Base-by-base conservation (phyloP, 2,113 vertebrate species). In the Helogale parvula region DNA sequence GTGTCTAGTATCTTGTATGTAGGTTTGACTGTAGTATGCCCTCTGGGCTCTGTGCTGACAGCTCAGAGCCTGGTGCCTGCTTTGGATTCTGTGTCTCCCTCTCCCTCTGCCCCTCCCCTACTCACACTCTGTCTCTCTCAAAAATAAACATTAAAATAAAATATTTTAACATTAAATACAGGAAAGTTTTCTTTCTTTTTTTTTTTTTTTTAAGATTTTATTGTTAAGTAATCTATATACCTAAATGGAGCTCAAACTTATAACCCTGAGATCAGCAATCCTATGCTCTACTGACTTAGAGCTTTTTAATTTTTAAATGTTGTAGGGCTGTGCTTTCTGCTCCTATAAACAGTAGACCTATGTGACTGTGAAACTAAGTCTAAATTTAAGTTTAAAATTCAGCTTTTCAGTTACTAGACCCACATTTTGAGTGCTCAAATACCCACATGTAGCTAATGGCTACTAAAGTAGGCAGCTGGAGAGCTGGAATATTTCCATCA, bases 351-450 rank as follows among this genome's bases (percentile, higher is more conserved):
- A 57, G 23, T 65, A 88, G 45, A 72, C 65, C 72, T 29, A 21
- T 57, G 65, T n/a, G 71, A 12, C 45, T 92, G 14, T 87, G 81
- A 87, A 94, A 68, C 88, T 52, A 65, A 66, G 35, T 91, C 41
- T 86, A 86, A 80, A 80, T 79, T 90, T 52, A 96, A 81, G 17
- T 69, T 41, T 23, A 83, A 86, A 82, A 25, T 96, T 79, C 5
- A 1, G 14, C 41, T 94, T 35, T 90, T 96, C 21, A 31, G 0
- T 90, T 66, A 69, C 25, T 84, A n/a, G 54, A 96, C 79, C 41
- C 65, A 68, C 14, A 74, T 74, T 80, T 94, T 80, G 87, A 71
- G 54, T 96, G 63, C 31, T 72, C 33, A 13, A 2, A 77, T 50
- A 66, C 66, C 41, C 60, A 57, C 0, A 4, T 23, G 33, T 66